Evolutionary conservation across 92 coral and sea anemone genomes (phyloP), one percentile per base, ranked within the genome.

Genomic region (Phenganax marumi): DNA sequence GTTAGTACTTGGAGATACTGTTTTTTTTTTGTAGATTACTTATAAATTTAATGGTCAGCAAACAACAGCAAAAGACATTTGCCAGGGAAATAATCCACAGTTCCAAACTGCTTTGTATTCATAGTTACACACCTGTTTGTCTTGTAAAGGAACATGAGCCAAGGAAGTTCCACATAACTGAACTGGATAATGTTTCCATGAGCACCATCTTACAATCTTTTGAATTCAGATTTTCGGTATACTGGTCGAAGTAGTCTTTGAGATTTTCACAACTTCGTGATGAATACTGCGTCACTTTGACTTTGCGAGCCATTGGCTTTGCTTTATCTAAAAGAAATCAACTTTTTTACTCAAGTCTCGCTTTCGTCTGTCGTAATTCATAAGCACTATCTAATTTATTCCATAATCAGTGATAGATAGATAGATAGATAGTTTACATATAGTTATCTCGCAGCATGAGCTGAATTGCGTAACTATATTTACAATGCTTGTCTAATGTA

Each of bases 301-400:
- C 85, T 73, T 69, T 81, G n/a, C 63, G 19, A 3, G 85, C 85
- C 85, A 66, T 81, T 66, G 85, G 85, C 58, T 70, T 81, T 26
- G 10, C 77, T 51, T 81, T 81, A 22, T 79, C 84, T 33, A 33
- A 33, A 33, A 0, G 43, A 33, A 0, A 33, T 33, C 43, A 33
- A 33, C 43, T 33, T 0, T 33, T 33, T 33, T 33, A 33, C 3
- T 33, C 43, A 33, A 33, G 43, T 5, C 43, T 33, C 43, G 43
- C 43, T 33, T 33, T 33, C 3, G 2, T 1, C 73, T 0, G 24
- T 76, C 48, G 12, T 79, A 79, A 11, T 50, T 63, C 18, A 81
- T 50, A 81, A 81, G 69, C 49, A 50, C 79, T 47, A 81, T 50
- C 46, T n/a, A 6, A 26, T 81, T 79, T 7, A 79, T 79, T 25